Evolutionary conservation across 2,888 invertebrate genomes (phyloP).

Genomic region (Mesoligia furuncula): DNA sequence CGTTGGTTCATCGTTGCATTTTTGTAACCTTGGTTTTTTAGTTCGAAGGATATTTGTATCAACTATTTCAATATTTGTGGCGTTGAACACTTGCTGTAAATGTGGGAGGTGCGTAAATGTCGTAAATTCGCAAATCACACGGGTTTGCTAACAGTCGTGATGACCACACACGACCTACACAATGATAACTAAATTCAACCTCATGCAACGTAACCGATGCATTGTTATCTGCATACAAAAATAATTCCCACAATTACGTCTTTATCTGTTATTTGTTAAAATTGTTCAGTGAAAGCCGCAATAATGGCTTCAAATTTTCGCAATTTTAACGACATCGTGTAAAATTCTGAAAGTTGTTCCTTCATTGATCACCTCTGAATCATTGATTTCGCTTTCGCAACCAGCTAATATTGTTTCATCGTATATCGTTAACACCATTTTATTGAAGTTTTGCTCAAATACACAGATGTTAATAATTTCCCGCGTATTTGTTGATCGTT

Average conservation of each 20-base stretch:
- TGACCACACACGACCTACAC: slow-evolving; percentile 66
- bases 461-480: slow-evolving; percentile 54
- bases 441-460: slow-evolving; percentile 52
- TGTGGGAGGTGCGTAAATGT: slow-evolving; percentile 42
- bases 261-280: slow-evolving; percentile 72
- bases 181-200: slow-evolving; percentile 51
- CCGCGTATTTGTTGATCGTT: slow-evolving; percentile 66
- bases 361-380: slow-evolving; percentile 21
- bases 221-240: slow-evolving; percentile 75
- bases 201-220: slow-evolving; percentile 70
- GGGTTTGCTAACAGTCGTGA: slow-evolving; percentile 52
- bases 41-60: slow-evolving; percentile 21
- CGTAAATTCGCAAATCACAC: slow-evolving; percentile 51
- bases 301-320: slow-evolving; percentile 56
- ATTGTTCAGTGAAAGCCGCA: slow-evolving; percentile 74
- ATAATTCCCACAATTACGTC: slow-evolving; percentile 76
- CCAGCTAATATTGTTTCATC: slow-evolving; percentile 49
- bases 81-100: slow-evolving; percentile 11
- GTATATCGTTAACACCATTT: slow-evolving; percentile 60
- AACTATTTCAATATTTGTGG: slow-evolving; percentile 26
- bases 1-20: slow-evolving; percentile 45
- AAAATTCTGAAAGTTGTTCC: slow-evolving; percentile 35
- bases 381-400: slow-evolving; percentile 14
- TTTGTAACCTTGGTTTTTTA: slow-evolving; percentile 27
- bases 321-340: slow-evolving; percentile 37